Conservation (phyloP, 2,888 invertebrate genomes). For the Hydrotaea diabolus region DNA sequence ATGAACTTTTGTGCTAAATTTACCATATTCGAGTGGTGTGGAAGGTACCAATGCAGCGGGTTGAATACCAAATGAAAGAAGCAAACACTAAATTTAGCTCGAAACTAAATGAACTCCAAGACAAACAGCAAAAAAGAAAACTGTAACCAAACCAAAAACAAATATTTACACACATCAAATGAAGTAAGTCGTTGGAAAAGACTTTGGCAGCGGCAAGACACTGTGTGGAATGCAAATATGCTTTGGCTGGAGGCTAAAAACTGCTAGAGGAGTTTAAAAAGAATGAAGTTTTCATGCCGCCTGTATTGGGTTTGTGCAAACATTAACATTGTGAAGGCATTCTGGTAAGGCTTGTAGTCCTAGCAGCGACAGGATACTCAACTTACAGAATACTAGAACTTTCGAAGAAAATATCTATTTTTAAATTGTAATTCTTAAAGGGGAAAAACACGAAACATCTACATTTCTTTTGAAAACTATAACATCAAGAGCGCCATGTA, state of each 20-base stretch:
- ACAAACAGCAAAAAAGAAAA: not conserved
- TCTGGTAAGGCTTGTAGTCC: too few species aligned
- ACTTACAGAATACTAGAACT: too few species aligned
- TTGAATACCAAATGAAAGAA: not conserved
- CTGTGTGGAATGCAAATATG: not conserved
- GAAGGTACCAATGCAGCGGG: not conserved
- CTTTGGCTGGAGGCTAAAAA: not conserved
- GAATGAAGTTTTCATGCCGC: too few species aligned
- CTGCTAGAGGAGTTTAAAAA: too few species aligned
- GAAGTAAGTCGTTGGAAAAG: not conserved
- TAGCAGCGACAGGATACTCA: too few species aligned
- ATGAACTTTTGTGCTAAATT: constrained; percentile 60
- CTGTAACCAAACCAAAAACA: not conserved
- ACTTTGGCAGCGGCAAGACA: not conserved
- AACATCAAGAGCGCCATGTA: too few species aligned
- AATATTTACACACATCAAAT: not conserved
- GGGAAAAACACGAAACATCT: too few species aligned
- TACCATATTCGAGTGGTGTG: not conserved
- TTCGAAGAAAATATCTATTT: too few species aligned
- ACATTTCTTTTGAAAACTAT: too few species aligned
- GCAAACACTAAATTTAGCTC: constrained; percentile 6
- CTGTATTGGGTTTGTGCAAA: too few species aligned
- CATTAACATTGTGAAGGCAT: too few species aligned
- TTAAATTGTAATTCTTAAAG: too few species aligned
- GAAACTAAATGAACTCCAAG: not conserved